Evolutionary conservation across 1,140 invertebrate genomes (phyloP), one percentile per base, ranked within the genome.

Genomic region (Zophobas atratus): DNA sequence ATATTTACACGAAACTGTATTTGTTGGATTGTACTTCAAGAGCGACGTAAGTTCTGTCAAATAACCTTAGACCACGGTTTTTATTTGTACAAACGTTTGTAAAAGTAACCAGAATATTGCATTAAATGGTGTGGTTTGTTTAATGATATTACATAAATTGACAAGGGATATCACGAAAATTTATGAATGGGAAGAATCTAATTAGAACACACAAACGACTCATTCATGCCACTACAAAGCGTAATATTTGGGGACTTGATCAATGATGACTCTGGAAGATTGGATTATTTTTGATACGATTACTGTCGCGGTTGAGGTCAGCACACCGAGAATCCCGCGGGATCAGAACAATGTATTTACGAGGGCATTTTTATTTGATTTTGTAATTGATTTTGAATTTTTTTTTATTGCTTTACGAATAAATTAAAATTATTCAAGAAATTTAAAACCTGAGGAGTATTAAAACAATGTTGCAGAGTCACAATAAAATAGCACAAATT

Each of bases 181-280:
- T 67, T 43, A 32, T 41, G 20, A 43, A 67, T 43, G 60, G 8
- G 8, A 36, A 1, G 35, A 67, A 67, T 67, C 2, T 20, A 67
- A 48, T 67, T 67, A 67, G 38, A 43, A 41, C 60, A 43, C 60
- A 67, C 60, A 67, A 67, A 33, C 60, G 60, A 43, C 60, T 67
- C 60, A 39, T 67, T 48, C 20, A 20, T 20, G 20, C 38, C 20
- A 41, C 43, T 43, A 67, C 60, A 67, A 67, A 67, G 32, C 33
- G n/a, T 67, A 67, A 67, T 67, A 67, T 67, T 67, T 67, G 60
- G 39, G 60, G 60, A 41, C 60, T 41, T 67, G 60, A 67, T 67
- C 60, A 67, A 46, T 67, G 60, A 43, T 67, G 60, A 39, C 20
- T 43, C 39, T 41, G 32, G 38, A 43, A 6, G 39, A 67, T 67